Base-by-base conservation (phyloP, 92 coral and sea anemone species). In the Isaurus tuberculatus region DNA sequence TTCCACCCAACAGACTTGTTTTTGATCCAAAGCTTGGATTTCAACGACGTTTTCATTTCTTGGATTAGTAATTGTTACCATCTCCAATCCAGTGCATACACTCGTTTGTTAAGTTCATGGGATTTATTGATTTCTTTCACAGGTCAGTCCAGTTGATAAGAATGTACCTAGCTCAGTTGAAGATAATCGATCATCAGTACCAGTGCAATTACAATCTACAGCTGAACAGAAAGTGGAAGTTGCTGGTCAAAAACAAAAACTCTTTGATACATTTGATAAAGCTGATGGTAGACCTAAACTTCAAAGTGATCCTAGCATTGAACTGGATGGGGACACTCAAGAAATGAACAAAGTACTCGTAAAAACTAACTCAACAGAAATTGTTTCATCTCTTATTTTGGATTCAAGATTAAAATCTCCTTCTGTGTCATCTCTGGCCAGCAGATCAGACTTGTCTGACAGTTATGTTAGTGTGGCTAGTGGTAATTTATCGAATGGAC, bases 281-380 rank as follows among this genome's bases (percentile, higher is more conserved):
- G 44, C 37, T 17, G 48, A 66, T 81, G 34, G 65, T 1, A 44
- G 58, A 8, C 49, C 88, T 58, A 61, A 58, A 29, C 82, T 80
- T 46, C 78, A 13, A 3, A 83, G 75, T 73, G 91, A 93, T 61
- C 98, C 91, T 16, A 92, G 90, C 64, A 93, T 93, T 72, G 92
- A 95, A 27, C 90, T 96, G 23, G 99, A 96, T 81, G 91, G 84
- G 57, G 88, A 93, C 61, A 92, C 97, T 13, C 95, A 94, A 40
- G 99, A 96, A 79, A 96, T 96, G 99, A 96, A 90, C 61, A 86
- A 85, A 83, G 92, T 96, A 31, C 87, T 96, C 33, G 99, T 88
- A 40, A 92, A 91, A 83, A 90, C 95, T 55, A 96, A 92, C 75
- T 96, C 92, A 61, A 96, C 97, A 46, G 98, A 96, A 84, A 97